Conservation (phyloP, 2,797 vertebrate genomes). For the Pygocentrus nattereri region DNA sequence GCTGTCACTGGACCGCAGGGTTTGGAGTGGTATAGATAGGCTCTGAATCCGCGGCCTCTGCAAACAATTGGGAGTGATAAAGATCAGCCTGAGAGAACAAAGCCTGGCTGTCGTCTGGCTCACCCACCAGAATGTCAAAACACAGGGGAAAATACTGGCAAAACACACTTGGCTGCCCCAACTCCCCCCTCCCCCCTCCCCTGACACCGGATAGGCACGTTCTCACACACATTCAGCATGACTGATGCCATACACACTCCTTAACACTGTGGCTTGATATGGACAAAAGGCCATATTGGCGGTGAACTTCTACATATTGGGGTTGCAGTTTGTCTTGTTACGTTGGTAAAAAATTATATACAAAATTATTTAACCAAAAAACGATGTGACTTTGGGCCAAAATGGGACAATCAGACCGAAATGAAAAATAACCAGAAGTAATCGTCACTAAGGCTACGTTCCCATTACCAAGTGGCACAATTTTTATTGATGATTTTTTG, state of each 20-base stretch:
- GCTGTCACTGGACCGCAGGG: conserved; percentile 23
- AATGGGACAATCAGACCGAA: too few relatives aligned
- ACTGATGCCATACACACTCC: conserved; percentile 5
- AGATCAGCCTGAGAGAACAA: conserved; percentile 51
- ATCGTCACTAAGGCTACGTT: too few relatives aligned
- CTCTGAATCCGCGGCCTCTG: conserved; percentile 35
- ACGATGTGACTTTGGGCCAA: too few relatives aligned
- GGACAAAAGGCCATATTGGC: neutral
- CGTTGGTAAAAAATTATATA: too few relatives aligned
- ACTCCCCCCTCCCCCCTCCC: neutral
- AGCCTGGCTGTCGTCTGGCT: conserved; percentile 32
- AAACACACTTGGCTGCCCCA: conserved; percentile 42
- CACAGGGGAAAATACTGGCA: conserved; percentile 32
- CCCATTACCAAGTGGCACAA: too few relatives aligned
- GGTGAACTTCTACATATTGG: neutral
- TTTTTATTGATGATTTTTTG: too few relatives aligned
- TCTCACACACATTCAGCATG: neutral
- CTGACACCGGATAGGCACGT: neutral
- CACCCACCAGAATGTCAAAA: conserved; percentile 55
- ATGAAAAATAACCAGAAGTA: too few relatives aligned
- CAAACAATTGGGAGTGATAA: conserved; percentile 52
- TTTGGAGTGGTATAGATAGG: conserved; percentile 21
- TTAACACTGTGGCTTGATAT: neutral
- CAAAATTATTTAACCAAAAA: too few relatives aligned
- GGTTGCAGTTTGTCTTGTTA: neutral